Evolutionary conservation across 2,888 invertebrate species (phyloP).

Genomic region (Apantesis nais): DNA sequence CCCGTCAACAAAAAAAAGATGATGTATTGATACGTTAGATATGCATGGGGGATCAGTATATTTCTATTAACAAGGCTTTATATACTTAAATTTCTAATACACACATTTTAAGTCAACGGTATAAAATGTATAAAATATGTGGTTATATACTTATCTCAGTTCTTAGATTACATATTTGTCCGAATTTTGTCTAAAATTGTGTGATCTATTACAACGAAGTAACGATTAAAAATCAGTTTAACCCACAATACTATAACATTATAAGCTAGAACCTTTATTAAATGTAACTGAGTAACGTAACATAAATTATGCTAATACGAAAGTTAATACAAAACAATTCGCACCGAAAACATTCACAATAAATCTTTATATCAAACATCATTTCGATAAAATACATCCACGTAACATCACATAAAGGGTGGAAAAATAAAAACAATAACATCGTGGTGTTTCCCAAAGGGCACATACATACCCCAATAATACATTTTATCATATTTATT

Average conservation of each 20-base stretch:
- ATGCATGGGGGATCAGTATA: too few species aligned
- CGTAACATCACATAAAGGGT: constrained; percentile 73
- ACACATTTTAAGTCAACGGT: too few species aligned
- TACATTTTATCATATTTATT: constrained; percentile 86
- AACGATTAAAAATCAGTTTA: not conserved
- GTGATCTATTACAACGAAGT: too few species aligned
- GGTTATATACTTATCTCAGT: too few species aligned
- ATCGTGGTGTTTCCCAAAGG: constrained; percentile 68
- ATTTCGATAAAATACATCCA: constrained; percentile 77
- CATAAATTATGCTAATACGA: constrained; percentile 14
- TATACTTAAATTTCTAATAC: too few species aligned
- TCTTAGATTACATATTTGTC: too few species aligned
- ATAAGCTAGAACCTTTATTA: not conserved
- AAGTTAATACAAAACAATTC: constrained; percentile 17
- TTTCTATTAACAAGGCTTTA: too few species aligned
- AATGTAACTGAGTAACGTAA: constrained; percentile 5
- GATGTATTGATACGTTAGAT: too few species aligned
- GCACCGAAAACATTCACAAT: constrained; percentile 51
- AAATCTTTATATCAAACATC: constrained; percentile 76
- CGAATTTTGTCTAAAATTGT: too few species aligned
- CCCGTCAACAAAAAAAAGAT: too few species aligned
- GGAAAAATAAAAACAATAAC: constrained; percentile 81
- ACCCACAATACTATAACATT: not conserved
- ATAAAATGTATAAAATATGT: too few species aligned
- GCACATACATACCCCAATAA: constrained; percentile 80